Conservation (phyloP, 2,888 invertebrate species). For the Lasioglossum oenotherae region DNA sequence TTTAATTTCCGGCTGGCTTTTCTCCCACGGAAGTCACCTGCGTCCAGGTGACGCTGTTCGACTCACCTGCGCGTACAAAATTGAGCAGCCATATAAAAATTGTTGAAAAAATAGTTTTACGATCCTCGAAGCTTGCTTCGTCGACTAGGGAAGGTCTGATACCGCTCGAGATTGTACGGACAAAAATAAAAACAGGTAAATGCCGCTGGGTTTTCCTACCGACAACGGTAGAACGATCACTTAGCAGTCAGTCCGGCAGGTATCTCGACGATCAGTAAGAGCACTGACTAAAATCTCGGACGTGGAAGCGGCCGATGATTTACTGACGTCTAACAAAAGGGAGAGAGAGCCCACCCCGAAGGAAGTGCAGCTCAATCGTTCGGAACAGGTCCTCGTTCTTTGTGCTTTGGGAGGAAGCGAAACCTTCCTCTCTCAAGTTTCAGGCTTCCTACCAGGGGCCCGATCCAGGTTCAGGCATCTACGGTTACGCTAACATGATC, state of each 20-base stretch:
- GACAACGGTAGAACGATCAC: background rate
- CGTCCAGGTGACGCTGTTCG: background rate
- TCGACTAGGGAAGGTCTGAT: background rate
- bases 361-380: slow-evolving; percentile 62
- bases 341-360: slow-evolving; percentile 37
- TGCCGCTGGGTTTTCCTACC: background rate
- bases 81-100: background rate
- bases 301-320: slow-evolving; percentile 47
- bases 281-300: slow-evolving; percentile 14
- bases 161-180: background rate
- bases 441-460: slow-evolving; percentile 16
- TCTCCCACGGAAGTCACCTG: background rate
- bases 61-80: background rate
- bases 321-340: slow-evolving; percentile 48
- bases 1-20: background rate
- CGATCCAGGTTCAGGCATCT: slow-evolving; percentile 18
- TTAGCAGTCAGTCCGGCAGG: background rate
- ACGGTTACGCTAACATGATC: slow-evolving; percentile 43
- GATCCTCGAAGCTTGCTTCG: background rate
- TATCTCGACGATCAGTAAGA: background rate
- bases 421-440: slow-evolving; percentile 50
- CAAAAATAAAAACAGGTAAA: background rate
- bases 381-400: slow-evolving; percentile 47
- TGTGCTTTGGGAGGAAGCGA: slow-evolving; percentile 41
- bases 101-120: background rate